Percentiles rank a stretch among this genome's conserved stretches.
Evolutionary conservation across 2,113 vertebrate species (phyloP).

Genomic region (Ptilorrhoa leucosticta): DNA sequence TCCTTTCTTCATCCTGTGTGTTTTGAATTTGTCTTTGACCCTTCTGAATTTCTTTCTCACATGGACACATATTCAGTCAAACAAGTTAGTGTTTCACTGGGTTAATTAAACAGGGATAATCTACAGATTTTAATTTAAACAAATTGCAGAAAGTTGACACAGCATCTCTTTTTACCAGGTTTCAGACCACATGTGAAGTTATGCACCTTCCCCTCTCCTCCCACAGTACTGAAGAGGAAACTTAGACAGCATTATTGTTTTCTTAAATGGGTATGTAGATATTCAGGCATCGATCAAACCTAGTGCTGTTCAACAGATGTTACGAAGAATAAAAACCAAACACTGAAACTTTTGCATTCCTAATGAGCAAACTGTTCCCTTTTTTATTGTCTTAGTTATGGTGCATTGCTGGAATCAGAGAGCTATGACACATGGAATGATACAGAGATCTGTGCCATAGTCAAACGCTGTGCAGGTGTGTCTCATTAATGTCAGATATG

Average conservation of each 20-base stretch:
- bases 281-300: constrained; percentile 31
- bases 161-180: not conserved
- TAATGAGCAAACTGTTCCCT: constrained; percentile 22
- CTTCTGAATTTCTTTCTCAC: not conserved
- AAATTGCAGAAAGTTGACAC: not conserved
- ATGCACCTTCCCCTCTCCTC: not conserved
- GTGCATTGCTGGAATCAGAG: not conserved
- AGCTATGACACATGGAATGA: constrained; percentile 3
- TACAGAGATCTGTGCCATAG: not conserved
- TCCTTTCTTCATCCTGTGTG: not conserved
- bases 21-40: not conserved
- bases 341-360: not conserved
- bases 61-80: not conserved
- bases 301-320: constrained; percentile 42
- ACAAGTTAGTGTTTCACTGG: not conserved
- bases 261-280: not conserved
- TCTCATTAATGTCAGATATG: constrained; percentile 54
- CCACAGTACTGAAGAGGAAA: not conserved
- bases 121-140: not conserved
- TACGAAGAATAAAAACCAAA: constrained; percentile 22
- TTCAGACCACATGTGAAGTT: constrained; percentile 2
- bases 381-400: not conserved
- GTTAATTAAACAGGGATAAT: not conserved
- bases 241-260: constrained; percentile 18
- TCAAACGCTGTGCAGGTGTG: constrained; percentile 60